Conservation (phyloP, 2,797 vertebrate species). For the Sebastes wilsoni region DNA sequence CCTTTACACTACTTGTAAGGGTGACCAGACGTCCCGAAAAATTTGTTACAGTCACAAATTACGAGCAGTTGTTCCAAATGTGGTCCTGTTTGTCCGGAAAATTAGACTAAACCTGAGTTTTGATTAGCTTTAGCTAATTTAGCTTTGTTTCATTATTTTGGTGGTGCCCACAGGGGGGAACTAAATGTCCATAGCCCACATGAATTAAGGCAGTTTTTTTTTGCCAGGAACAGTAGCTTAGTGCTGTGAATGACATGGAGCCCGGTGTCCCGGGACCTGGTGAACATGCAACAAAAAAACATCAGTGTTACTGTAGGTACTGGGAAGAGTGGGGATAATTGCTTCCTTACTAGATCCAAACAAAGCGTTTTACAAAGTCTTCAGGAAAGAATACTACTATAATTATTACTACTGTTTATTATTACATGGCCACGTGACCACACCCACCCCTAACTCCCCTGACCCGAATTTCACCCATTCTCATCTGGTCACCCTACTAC, state of each 20-base stretch:
- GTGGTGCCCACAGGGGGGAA: no score
- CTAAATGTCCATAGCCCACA: no score
- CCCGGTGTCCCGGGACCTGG: rapidly evolving
- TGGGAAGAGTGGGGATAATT: background rate
- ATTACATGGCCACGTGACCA: background rate
- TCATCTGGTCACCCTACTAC: rapidly evolving
- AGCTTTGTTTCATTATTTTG: no score
- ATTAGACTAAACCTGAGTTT: no score
- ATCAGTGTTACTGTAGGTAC: background rate
- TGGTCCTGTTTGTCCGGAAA: no score
- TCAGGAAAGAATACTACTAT: background rate
- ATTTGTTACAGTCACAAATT: no score
- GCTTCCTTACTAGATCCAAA: background rate
- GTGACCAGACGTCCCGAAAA: no score
- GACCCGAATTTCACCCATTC: background rate
- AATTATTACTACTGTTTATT: no score
- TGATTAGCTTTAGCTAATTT: no score
- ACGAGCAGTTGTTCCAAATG: no score
- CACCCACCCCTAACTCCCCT: background rate
- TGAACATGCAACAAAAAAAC: background rate
- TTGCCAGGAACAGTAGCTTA: rapidly evolving
- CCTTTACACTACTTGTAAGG: background rate
- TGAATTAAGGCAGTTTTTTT: no score
- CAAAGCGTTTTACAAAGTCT: background rate
- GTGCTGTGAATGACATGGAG: no score